These are phyloP conservation scores for Syndactyla subalaris DNA, from an alignment of 2,797 vertebrate genomes.

Conservation along the genomic window DNA sequence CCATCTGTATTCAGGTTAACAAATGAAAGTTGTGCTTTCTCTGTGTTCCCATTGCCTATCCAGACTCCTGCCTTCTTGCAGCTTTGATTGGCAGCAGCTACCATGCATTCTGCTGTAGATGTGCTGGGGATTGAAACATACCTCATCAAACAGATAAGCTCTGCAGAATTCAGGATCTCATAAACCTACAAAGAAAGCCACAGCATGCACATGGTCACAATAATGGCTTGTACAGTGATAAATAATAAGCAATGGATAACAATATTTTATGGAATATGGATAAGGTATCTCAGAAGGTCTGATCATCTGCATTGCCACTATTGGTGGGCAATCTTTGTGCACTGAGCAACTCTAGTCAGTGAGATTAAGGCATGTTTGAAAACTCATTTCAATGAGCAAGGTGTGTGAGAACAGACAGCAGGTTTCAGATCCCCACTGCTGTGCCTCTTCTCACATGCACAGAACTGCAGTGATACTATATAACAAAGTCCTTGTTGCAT, in stretches of 20 bases:
- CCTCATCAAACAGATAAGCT: constrained; percentile 89
- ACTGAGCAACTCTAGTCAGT: neutral
- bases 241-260: neutral
- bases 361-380: neutral
- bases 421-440: neutral
- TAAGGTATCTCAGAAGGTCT: neutral
- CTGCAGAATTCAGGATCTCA: constrained; percentile 88
- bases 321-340: neutral
- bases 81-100: constrained; percentile 72
- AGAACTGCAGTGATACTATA: neutral
- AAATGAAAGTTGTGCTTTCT: constrained; percentile 81
- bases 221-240: neutral
- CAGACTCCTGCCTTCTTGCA: constrained; percentile 76
- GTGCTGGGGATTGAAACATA: constrained; percentile 76
- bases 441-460: neutral
- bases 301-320: neutral
- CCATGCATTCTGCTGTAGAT: constrained; percentile 84
- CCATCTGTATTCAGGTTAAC: constrained; percentile 83
- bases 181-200: constrained; percentile 83
- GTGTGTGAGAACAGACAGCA: neutral
- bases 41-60: constrained; percentile 87
- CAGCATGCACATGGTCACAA: neutral
- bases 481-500: neutral
- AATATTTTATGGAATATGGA: neutral
- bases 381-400: neutral